A percentile compares a stretch with the other conserved stretches of the same genome.
These are phyloP conservation scores for Ditylenchus dipsaci DNA, from an alignment of 1,140 invertebrate species.

Conservation along the genomic window DNA sequence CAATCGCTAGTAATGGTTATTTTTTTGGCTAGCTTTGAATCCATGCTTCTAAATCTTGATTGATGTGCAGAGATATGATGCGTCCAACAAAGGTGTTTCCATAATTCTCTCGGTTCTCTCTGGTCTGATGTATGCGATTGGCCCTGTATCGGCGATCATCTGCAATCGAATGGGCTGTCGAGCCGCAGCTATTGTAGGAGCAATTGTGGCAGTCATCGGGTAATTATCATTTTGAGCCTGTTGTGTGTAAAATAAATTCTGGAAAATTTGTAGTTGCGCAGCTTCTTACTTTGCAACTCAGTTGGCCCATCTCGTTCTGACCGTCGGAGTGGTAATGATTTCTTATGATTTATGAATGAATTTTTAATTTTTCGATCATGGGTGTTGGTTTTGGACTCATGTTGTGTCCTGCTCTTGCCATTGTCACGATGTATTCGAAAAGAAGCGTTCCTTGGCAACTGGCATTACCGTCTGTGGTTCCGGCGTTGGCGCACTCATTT, in stretches of 20 bases:
- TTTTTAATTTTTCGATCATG: too few species aligned
- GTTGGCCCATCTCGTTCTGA: constrained; percentile 77
- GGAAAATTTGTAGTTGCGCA: constrained; percentile 60
- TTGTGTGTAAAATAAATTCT: neutral
- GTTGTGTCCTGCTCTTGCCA: constrained; percentile 83
- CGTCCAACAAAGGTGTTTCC: constrained; percentile 72
- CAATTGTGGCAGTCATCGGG: constrained; percentile 68
- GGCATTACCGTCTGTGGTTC: constrained; percentile 55
- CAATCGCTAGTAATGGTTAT: constrained; percentile 66
- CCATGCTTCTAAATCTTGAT: too few species aligned
- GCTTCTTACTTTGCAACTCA: constrained; percentile 48
- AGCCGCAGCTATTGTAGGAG: constrained; percentile 77
- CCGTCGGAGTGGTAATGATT: constrained; percentile 76
- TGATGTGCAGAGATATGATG: constrained; percentile 65
- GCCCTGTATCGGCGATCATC: constrained; percentile 79
- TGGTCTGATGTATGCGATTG: constrained; percentile 75
- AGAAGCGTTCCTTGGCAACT: constrained; percentile 56
- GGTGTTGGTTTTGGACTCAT: constrained; percentile 77
- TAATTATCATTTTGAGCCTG: too few species aligned
- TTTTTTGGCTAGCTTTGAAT: constrained; percentile 11
- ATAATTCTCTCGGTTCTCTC: constrained; percentile 85
- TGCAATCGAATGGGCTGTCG: constrained; percentile 88
- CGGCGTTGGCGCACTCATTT: neutral
- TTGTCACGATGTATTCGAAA: constrained; percentile 73
- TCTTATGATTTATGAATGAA: too few species aligned